These are phyloP conservation scores for Vultur gryphus DNA, from an alignment of 2,797 vertebrate genomes.

Conservation along the genomic window DNA sequence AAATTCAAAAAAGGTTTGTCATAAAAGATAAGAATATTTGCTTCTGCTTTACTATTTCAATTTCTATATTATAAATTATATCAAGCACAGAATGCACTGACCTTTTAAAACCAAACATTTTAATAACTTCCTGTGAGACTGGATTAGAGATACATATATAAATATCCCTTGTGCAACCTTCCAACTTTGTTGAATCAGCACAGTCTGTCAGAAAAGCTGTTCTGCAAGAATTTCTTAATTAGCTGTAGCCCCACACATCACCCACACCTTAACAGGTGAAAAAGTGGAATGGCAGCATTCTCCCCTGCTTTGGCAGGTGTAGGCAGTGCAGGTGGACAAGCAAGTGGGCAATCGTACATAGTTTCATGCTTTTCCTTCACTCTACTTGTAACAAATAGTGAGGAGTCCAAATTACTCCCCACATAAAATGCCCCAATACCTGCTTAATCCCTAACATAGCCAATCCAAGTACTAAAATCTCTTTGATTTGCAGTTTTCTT, in stretches of 20 bases:
- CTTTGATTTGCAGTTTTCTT: not conserved
- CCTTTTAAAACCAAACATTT: conserved; percentile 23
- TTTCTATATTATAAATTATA: not conserved
- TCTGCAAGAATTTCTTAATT: not conserved
- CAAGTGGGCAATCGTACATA: not conserved
- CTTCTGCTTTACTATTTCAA: not conserved
- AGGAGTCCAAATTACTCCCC: not conserved
- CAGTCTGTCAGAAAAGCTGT: not conserved
- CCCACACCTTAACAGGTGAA: not conserved
- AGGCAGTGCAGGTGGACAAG: not conserved
- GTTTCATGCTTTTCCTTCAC: not conserved
- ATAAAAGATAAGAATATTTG: not conserved
- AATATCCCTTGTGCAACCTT: not conserved
- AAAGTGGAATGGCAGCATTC: not conserved
- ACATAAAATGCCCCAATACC: not conserved
- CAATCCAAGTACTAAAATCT: not conserved
- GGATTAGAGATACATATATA: not conserved
- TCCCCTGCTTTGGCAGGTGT: not conserved
- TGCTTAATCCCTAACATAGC: not conserved
- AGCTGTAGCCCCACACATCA: not conserved
- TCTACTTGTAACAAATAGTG: not conserved
- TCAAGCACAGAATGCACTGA: not conserved
- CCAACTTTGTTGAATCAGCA: not conserved
- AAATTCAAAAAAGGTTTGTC: not conserved
- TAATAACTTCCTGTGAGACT: not conserved